Evolutionary conservation across 2,113 vertebrate genomes (phyloP).

Genomic region (Microtus ochrogaster): DNA sequence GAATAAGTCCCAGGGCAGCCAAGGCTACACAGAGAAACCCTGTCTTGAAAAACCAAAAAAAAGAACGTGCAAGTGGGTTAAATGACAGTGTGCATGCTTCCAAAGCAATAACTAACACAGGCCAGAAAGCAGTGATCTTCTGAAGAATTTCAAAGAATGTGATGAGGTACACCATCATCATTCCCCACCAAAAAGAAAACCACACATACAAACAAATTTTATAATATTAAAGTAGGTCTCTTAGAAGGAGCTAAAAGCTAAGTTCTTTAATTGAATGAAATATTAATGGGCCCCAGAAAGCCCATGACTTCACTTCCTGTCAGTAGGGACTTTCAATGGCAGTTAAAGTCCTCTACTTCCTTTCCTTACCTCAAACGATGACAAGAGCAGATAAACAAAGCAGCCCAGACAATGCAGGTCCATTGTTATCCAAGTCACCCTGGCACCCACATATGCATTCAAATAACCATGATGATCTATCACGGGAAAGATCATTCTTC

Average conservation of each 20-base stretch:
- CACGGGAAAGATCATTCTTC: not conserved
- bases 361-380: constrained; percentile 31
- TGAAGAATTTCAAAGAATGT: constrained; percentile 42
- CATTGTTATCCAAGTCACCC: not conserved
- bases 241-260: constrained; percentile 1
- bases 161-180: constrained; percentile 15
- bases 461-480: not conserved
- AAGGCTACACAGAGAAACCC: not conserved
- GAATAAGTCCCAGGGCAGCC: not conserved
- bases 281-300: constrained; percentile 40
- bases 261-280: constrained; percentile 52
- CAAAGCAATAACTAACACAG: constrained; percentile 59
- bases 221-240: constrained; percentile 17
- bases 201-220: not conserved
- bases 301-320: constrained; percentile 42
- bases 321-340: not conserved
- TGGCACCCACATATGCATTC: not conserved
- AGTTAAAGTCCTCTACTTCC: constrained; percentile 13
- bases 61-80: constrained; percentile 58
- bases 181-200: not conserved
- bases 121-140: constrained; percentile 48
- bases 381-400: not conserved
- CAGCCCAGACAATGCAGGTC: not conserved
- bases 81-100: constrained; percentile 53
- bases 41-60: not conserved